phyloP scores from a whole-genome alignment of 2,888 invertebrate genomes.

The Periphyllus acericola region DNA sequence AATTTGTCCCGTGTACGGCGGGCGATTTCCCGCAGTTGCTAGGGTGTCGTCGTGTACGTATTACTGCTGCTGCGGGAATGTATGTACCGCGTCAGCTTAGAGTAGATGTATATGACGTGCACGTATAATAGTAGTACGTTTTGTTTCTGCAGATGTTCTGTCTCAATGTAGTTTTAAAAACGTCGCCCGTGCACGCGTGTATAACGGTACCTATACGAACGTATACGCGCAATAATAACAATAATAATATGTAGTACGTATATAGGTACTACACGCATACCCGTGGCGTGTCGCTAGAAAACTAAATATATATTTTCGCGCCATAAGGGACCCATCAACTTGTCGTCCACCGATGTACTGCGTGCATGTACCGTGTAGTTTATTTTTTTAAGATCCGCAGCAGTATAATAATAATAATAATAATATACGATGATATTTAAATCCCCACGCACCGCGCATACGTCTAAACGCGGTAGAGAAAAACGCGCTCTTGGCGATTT shows the following conservation, averaged over 20 bases:
- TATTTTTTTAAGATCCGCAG: not conserved
- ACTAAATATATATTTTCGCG: conserved; percentile 20
- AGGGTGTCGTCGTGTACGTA: not conserved
- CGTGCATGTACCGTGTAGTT: not conserved
- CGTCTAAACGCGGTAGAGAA: not conserved
- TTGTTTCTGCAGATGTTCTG: conserved; percentile 52
- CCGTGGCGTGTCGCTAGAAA: not conserved
- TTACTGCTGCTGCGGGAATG: not conserved
- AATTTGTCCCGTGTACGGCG: conserved; percentile 9
- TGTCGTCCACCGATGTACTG: not conserved
- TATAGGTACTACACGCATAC: not conserved
- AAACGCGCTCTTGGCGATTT: not conserved
- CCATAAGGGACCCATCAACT: conserved; percentile 32
- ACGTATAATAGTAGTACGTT: not conserved
- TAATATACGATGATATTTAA: not conserved
- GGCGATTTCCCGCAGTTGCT: not conserved
- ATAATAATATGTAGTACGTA: not conserved
- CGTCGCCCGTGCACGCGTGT: not conserved
- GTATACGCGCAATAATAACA: not conserved
- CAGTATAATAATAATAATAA: too few relatives aligned
- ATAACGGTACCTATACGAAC: not conserved
- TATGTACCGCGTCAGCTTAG: too few relatives aligned
- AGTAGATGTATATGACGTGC: too few relatives aligned
- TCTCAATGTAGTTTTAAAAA: not conserved
- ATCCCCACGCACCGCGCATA: not conserved